These are phyloP conservation scores for Microcebus tavaratra DNA, from an alignment of 2,113 vertebrate species.

Conservation along the genomic window DNA sequence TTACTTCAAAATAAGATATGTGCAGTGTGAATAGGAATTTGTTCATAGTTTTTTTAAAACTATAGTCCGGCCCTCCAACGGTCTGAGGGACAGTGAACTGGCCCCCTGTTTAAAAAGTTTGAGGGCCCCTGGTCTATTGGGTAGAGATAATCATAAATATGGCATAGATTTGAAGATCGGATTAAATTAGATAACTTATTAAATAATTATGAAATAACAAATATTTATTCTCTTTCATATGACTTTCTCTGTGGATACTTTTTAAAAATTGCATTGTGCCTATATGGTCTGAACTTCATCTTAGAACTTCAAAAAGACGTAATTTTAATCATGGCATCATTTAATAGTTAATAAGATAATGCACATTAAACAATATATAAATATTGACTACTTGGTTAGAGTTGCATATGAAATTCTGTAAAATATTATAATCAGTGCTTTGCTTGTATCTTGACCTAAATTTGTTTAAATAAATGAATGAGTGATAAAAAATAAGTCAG, in stretches of 20 bases:
- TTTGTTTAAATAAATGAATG: conserved; percentile 5
- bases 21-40: no score
- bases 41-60: no score
- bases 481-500: not conserved
- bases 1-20: no score
- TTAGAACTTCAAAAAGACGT: not conserved
- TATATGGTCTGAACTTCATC: not conserved
- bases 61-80: no score
- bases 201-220: not conserved
- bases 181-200: not conserved
- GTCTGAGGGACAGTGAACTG: no score
- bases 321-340: not conserved
- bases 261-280: not conserved
- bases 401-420: not conserved
- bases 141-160: not conserved
- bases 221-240: not conserved
- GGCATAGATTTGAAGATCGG: not conserved
- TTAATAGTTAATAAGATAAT: not conserved
- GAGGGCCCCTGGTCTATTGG: not conserved
- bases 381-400: conserved; percentile 14
- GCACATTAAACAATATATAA: not conserved
- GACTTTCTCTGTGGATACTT: not conserved
- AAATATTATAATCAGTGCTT: not conserved
- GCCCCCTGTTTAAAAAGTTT: no score
- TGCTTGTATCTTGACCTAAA: conserved; percentile 7